phyloP scores from a whole-genome alignment of 1,140 invertebrate genomes.

The Varroa destructor region DNA sequence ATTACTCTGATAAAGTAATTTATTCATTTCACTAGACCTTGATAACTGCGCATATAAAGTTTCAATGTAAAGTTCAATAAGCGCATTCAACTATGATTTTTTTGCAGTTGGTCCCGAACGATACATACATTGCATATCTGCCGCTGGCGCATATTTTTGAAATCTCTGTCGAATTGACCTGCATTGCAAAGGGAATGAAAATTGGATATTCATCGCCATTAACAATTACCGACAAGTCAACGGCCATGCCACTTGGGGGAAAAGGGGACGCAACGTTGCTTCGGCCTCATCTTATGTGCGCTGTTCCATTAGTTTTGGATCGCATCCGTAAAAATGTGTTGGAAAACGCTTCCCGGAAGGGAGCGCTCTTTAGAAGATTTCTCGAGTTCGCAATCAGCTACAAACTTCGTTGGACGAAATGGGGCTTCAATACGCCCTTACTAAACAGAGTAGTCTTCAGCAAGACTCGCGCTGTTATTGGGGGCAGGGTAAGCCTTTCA shows the following conservation, averaged over 20 bases:
- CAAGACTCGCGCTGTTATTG: background rate
- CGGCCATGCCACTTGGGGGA: slow-evolving; percentile 37
- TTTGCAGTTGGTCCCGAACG: slow-evolving; percentile 44
- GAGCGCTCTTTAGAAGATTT: slow-evolving; percentile 38
- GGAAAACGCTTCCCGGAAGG: slow-evolving; percentile 35
- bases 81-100: slow-evolving; percentile 1
- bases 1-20: no score
- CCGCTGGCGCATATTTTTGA: slow-evolving; percentile 96
- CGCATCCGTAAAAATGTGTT: slow-evolving; percentile 17
- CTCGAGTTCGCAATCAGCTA: slow-evolving; percentile 42
- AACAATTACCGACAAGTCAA: slow-evolving; percentile 37
- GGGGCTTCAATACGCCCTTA: slow-evolving; percentile 34
- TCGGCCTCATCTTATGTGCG: slow-evolving; percentile 37
- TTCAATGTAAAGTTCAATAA: no score
- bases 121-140: slow-evolving; percentile 84
- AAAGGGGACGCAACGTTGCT: slow-evolving; percentile 38
- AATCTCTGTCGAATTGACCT: slow-evolving; percentile 50
- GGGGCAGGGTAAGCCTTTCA: background rate
- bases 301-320: slow-evolving; percentile 41
- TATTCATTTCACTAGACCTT: no score
- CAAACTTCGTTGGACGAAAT: slow-evolving; percentile 37
- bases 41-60: no score
- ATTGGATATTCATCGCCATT: slow-evolving; percentile 38
- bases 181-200: slow-evolving; percentile 36
- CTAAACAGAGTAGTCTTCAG: slow-evolving; percentile 32